Conservation (phyloP, 1,140 invertebrate genomes). For the Diuraphis noxia region DNA sequence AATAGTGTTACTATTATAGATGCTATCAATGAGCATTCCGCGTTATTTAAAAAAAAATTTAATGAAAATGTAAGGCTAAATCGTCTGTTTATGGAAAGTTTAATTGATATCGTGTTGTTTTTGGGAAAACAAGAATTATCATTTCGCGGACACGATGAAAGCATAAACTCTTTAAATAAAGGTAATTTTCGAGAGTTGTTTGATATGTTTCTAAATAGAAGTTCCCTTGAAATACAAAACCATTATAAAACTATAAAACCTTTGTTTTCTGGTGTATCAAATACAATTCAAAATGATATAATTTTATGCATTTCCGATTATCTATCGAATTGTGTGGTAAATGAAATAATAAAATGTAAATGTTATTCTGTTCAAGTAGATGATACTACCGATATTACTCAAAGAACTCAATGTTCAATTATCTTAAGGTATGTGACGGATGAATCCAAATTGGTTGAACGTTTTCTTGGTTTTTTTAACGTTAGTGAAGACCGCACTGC, state of each 20-base stretch:
- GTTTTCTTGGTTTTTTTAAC: constrained; percentile 12
- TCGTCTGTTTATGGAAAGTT: not conserved
- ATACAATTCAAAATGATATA: constrained; percentile 16
- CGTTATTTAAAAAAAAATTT: not conserved
- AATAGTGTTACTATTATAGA: not conserved
- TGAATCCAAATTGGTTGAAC: not conserved
- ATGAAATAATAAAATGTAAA: constrained; percentile 25
- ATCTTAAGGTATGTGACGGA: not conserved
- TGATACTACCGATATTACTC: constrained; percentile 45
- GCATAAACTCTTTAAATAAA: not conserved
- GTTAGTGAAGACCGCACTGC: not conserved
- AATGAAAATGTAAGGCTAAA: constrained; percentile 23
- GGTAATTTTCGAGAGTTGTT: constrained; percentile 26
- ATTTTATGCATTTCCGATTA: constrained; percentile 35
- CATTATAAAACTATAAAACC: not conserved
- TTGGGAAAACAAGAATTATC: constrained; percentile 42
- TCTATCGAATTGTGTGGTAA: not conserved
- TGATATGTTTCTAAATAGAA: not conserved
- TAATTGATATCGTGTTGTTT: constrained; percentile 4
- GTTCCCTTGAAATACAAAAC: not conserved
- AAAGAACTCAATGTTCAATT: not conserved
- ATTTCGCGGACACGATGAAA: constrained; percentile 31
- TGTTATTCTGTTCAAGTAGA: constrained; percentile 52
- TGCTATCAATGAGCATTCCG: not conserved
- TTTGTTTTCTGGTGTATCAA: constrained; percentile 1